Evolutionary conservation across 2,113 vertebrate species (phyloP).

Genomic region (Rallus limicola): DNA sequence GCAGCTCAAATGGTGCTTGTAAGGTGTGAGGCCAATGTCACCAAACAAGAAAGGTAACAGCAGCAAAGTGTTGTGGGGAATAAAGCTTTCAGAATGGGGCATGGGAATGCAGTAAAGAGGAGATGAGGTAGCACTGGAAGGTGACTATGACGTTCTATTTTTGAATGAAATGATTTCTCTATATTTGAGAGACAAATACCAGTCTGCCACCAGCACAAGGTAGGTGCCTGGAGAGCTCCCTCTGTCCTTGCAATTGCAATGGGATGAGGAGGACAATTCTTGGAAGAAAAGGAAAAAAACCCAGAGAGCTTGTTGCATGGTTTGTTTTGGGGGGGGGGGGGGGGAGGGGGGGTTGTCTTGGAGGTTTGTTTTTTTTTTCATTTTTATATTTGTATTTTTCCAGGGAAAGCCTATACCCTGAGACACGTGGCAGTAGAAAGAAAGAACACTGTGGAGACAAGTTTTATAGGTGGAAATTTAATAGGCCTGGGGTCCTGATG

Average conservation of each 20-base stretch:
- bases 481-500: accelerated
- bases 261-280: neutral
- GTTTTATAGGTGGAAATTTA: accelerated
- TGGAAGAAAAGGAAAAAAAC: neutral
- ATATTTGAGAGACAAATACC: accelerated
- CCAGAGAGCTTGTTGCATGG: no score
- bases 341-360: no score
- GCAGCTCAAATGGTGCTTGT: neutral
- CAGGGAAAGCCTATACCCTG: neutral
- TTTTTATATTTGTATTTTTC: neutral
- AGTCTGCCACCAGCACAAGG: neutral
- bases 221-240: neutral
- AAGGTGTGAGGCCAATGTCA: neutral
- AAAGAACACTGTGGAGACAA: accelerated
- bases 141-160: neutral
- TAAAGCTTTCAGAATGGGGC: neutral
- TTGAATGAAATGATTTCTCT: neutral
- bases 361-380: no score
- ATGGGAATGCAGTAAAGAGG: accelerated
- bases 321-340: no score
- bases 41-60: neutral
- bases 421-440: neutral
- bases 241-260: accelerated
- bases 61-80: neutral
- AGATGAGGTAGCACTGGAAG: neutral